phyloP scores from a whole-genome alignment of 2,888 invertebrate genomes.

The Augochlorella aurata region DNA sequence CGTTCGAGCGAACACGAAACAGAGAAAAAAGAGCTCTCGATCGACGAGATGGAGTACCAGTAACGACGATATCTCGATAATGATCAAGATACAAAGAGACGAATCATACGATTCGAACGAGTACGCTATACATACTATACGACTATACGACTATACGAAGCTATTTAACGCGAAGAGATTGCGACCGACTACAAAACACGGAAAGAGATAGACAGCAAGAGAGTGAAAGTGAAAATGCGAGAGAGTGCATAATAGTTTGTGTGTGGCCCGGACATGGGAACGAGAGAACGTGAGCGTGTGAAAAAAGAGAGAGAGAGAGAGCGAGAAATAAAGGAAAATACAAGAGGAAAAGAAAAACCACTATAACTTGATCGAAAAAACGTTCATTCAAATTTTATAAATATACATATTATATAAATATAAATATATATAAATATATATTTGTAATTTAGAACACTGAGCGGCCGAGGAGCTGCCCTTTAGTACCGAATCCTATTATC shows the following conservation, averaged over 20 bases:
- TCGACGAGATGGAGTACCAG: slow-evolving; percentile 1
- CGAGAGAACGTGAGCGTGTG: slow-evolving; percentile 12
- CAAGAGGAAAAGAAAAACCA: slow-evolving; percentile 36
- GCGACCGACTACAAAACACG: neutral
- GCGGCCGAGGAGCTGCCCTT: slow-evolving; percentile 45
- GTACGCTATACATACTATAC: neutral
- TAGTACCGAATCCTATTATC: slow-evolving; percentile 47
- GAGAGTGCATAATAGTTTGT: slow-evolving; percentile 4
- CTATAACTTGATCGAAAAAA: slow-evolving; percentile 62
- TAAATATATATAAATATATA: slow-evolving; percentile 66
- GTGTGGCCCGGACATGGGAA: slow-evolving; percentile 4
- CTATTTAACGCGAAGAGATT: slow-evolving; percentile 16
- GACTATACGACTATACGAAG: neutral
- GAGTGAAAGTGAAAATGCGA: slow-evolving; percentile 4
- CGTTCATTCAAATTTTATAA: slow-evolving; percentile 73
- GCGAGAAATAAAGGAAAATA: slow-evolving; percentile 21
- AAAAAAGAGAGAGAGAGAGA: slow-evolving; percentile 34
- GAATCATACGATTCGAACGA: neutral
- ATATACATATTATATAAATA: slow-evolving; percentile 68
- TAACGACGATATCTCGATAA: neutral
- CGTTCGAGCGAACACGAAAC: slow-evolving; percentile 45
- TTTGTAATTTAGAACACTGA: slow-evolving; percentile 69
- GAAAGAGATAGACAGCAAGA: neutral
- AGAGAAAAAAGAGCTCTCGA: neutral
- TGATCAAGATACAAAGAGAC: slow-evolving; percentile 6